Evolutionary conservation across 2,113 vertebrate genomes (phyloP).

Genomic region (Aegypius monachus): DNA sequence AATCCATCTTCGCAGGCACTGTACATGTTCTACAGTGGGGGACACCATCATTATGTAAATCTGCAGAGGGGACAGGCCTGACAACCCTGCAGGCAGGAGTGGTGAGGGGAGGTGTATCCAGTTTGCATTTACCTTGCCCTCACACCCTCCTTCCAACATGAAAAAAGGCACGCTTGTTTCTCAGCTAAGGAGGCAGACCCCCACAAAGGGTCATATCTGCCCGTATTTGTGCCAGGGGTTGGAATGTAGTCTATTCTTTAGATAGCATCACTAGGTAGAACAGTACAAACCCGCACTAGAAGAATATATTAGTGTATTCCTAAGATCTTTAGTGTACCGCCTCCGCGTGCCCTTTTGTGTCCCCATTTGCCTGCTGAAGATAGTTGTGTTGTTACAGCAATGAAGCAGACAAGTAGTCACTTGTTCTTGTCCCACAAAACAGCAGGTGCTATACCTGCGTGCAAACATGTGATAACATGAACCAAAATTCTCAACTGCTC

Average conservation of each 20-base stretch:
- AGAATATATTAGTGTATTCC: background rate
- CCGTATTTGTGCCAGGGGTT: background rate
- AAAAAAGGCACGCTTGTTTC: background rate
- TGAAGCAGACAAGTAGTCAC: background rate
- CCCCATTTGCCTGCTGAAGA: background rate
- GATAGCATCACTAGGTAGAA: background rate
- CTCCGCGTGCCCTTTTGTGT: background rate
- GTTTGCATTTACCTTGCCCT: background rate
- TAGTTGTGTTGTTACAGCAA: background rate
- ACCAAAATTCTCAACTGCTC: background rate
- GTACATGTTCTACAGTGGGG: background rate
- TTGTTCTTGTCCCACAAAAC: background rate
- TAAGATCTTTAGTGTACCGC: background rate
- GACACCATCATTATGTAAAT: background rate
- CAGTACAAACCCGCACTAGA: background rate
- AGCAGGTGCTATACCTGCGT: slow-evolving; percentile 18
- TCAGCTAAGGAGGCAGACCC: background rate
- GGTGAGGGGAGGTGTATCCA: background rate
- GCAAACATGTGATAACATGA: background rate
- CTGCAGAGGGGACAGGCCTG: background rate
- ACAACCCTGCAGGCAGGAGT: background rate
- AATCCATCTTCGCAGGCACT: background rate
- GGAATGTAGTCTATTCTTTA: background rate
- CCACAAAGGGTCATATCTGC: background rate
- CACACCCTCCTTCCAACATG: background rate